Evolutionary conservation across 2,888 invertebrate species (phyloP), one percentile per base, ranked within the genome.

Genomic region (Nomada lathburiana): DNA sequence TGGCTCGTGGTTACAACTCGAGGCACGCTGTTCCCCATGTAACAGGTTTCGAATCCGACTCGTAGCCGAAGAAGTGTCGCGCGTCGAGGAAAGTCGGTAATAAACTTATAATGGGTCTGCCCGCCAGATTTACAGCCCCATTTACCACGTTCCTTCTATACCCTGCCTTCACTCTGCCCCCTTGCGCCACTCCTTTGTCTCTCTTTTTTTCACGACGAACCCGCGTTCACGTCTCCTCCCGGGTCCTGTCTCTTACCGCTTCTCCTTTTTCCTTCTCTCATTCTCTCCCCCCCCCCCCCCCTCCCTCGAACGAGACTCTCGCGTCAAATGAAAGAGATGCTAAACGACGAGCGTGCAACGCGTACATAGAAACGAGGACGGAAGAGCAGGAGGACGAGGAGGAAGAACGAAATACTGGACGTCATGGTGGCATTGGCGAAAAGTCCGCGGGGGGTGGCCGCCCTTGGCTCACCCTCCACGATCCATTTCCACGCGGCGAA

Each of bases 51-150:
- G 77, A 79, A 60, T 80, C 60, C 63, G 83, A 72, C 60, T 85
- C 74, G 73, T 79, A 73, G 60, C 80, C 86, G 80, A 85, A 82
- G 86, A 89, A 90, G 89, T 90, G 90, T 90, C 90, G 89, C 90
- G 90, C 89, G 90, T 86, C 89, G 86, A 82, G 85, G 88, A 89
- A 90, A 87, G 85, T 85, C 83, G 84, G 91, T 91, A 90, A 91
- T 91, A 91, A 91, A 91, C 89, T 90, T 90, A 90, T 91, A 91
- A 91, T 91, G 88, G 89, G 85, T 87, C 88, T 89, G 86, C 83
- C 86, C 84, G 86, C 86, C 79, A 86, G 88, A 91, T 90, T 89
- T 91, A 91, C 91, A 87, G 86, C 84, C 85, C 84, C 86, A 87
- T 91, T 89, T 89, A 86, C 88, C 83, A 83, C 80, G 86, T 86